These are phyloP conservation scores for Heliothis subflexa DNA, from an alignment of 1,140 invertebrate genomes.

Conservation along the genomic window DNA sequence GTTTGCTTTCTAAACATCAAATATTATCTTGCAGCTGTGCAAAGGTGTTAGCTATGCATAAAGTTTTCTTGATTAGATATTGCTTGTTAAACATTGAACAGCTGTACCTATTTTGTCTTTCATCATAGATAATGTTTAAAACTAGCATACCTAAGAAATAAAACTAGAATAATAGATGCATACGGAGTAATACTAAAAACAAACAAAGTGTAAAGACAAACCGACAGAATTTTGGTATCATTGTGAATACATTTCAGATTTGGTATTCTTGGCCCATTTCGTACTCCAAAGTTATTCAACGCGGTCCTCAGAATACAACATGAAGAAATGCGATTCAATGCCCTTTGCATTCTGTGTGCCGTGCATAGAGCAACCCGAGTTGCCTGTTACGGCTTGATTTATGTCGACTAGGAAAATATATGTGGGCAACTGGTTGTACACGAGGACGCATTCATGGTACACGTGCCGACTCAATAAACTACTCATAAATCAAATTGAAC, in stretches of 20 bases:
- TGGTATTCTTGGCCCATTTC: slow-evolving; percentile 4
- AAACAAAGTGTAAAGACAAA: no score
- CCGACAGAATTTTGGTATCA: no score
- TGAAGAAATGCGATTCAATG: neutral
- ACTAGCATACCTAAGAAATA: no score
- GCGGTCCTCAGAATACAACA: slow-evolving; percentile 3
- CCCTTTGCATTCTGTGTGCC: neutral
- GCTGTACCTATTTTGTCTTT: no score
- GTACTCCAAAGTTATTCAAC: neutral
- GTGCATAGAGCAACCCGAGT: neutral
- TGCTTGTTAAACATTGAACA: neutral
- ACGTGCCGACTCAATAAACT: slow-evolving; percentile 53
- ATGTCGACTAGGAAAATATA: slow-evolving; percentile 40
- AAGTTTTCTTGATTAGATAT: neutral
- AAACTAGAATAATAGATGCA: neutral
- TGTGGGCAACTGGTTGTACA: slow-evolving; percentile 42
- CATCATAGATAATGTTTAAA: no score
- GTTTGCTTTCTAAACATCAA: slow-evolving; percentile 40
- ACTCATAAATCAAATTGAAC: slow-evolving; percentile 53
- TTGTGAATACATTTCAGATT: neutral
- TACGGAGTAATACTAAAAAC: no score
- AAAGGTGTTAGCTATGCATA: neutral
- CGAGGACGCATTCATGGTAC: slow-evolving; percentile 45
- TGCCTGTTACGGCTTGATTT: slow-evolving; percentile 46
- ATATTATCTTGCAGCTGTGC: neutral